Percentiles rank a stretch among this genome's conserved stretches.
These are phyloP conservation scores for Sicus ferrugineus DNA, from an alignment of 2,888 invertebrate genomes.

Conservation along the genomic window DNA sequence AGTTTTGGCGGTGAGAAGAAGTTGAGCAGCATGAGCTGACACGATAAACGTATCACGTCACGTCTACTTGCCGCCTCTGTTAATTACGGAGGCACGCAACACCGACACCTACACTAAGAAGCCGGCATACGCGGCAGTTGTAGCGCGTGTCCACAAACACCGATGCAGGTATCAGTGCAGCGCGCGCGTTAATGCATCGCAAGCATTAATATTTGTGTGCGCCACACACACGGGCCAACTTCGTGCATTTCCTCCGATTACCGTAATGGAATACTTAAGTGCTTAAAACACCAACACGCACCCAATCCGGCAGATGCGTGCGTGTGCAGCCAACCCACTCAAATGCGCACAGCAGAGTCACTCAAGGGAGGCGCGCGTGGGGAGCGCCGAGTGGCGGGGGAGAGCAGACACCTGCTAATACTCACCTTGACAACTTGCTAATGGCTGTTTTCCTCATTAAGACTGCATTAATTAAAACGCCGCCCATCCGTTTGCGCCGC, in stretches of 20 bases:
- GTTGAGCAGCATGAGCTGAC: too few species aligned
- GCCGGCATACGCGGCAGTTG: too few species aligned
- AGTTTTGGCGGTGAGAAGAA: too few species aligned
- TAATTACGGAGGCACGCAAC: not conserved
- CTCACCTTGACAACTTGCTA: conserved; percentile 65
- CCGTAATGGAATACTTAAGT: conserved; percentile 13
- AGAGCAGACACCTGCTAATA: conserved; percentile 32
- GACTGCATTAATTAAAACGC: conserved; percentile 60
- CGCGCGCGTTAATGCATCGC: conserved; percentile 4
- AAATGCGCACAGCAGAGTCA: too few species aligned
- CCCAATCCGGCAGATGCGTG: too few species aligned
- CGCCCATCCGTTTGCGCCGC: conserved; percentile 23
- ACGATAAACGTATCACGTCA: too few species aligned
- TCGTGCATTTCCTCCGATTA: not conserved
- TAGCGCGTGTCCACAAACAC: not conserved
- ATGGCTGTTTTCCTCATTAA: conserved; percentile 65
- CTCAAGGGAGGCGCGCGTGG: conserved; percentile 7
- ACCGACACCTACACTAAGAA: too few species aligned
- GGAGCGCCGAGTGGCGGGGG: conserved; percentile 23
- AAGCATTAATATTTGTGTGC: conserved; percentile 12
- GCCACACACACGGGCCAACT: too few species aligned
- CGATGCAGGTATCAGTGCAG: not conserved
- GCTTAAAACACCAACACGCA: conserved; percentile 18
- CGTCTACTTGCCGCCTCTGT: too few species aligned
- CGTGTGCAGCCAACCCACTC: too few species aligned